A percentile compares a stretch with the other conserved stretches of the same genome.
phyloP scores from a whole-genome alignment of 2,888 invertebrate species.

The Aspidiotus rigidus region DNA sequence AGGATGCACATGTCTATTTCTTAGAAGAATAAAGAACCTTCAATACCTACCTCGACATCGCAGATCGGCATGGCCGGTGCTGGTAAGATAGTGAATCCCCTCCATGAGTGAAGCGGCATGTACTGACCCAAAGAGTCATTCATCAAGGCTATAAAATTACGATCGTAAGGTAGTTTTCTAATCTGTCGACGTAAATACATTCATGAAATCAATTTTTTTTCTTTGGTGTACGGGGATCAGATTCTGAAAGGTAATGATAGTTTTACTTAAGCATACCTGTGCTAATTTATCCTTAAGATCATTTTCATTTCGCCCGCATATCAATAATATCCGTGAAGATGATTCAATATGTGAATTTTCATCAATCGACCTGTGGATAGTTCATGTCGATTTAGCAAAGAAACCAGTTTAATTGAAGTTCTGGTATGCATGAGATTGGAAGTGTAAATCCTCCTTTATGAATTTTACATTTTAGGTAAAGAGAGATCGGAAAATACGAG shows the following conservation, averaged over 20 bases:
- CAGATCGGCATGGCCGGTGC: not conserved
- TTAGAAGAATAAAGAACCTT: not conserved
- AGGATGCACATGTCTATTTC: not conserved
- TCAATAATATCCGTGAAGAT: slow-evolving; percentile 37
- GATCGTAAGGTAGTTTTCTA: slow-evolving; percentile 32
- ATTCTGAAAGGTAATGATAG: not conserved
- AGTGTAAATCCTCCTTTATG: no score
- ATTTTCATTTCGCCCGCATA: slow-evolving; percentile 36
- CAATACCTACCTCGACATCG: not conserved
- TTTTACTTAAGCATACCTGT: slow-evolving; percentile 28
- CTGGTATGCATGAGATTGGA: no score
- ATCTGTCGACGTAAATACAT: slow-evolving; percentile 14
- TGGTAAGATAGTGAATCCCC: slow-evolving; percentile 32
- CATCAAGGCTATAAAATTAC: slow-evolving; percentile 36
- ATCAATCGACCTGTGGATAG: not conserved
- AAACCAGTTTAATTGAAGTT: no score
- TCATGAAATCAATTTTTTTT: not conserved
- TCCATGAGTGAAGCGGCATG: slow-evolving; percentile 28
- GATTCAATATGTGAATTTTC: slow-evolving; percentile 5
- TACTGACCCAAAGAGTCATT: slow-evolving; percentile 34
- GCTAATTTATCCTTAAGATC: slow-evolving; percentile 22
- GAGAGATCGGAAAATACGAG: no score
- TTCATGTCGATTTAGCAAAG: slow-evolving; percentile 22
- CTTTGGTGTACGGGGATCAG: not conserved
- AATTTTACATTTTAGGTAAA: no score